Base-by-base conservation (phyloP, 2,113 vertebrate species). In the Caloenas nicobarica region DNA sequence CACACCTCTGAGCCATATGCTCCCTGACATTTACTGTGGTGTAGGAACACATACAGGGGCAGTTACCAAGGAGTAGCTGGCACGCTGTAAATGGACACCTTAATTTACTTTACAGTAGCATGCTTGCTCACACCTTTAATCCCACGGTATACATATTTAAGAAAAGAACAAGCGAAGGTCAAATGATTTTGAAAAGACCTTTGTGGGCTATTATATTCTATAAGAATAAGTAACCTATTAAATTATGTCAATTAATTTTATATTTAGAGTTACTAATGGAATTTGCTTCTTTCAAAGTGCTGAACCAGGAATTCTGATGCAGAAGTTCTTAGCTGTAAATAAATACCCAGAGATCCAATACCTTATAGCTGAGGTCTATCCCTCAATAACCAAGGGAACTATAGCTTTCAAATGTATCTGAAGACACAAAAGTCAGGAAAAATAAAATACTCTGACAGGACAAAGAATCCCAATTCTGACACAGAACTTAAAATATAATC, bases 31-130 rank as follows among this genome's bases (percentile, higher is more conserved):
- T 33, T 31, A 33, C 9, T 5, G 1, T 34, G 16, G 5, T 79
- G 12, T 16, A 58, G 23, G 46, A 74, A 22, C 3, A 46, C 0
- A 0, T 14, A 14, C 21, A 46, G 5, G 1, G 38, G 16, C 16
- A 51, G 16, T 44, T 83, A 36, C 19, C 16, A 60, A 81, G 33
- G 48, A 51, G 42, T 7, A 68, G 25, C 24, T 69, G 53, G 9
- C 28, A 40, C 10, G 11, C 21, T 58, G 13, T 16, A 50, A 74
- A 23, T n/a, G 26, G 31, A 81, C 23, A 57, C 6, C 24, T 53
- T 21, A 24, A 54, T 69, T 73, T 78, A 62, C 21, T 72, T 81
- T 2, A 0, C 26, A 25, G 40, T 23, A 44, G 9, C 61, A 44
- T 9, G 9, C 23, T 53, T 74, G 17, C 21, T 73, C 16, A 40